A percentile compares a stretch with the other conserved stretches of the same genome.
These are phyloP conservation scores for Frieseomelitta varia DNA, from an alignment of 1,140 invertebrate species.

Conservation along the genomic window DNA sequence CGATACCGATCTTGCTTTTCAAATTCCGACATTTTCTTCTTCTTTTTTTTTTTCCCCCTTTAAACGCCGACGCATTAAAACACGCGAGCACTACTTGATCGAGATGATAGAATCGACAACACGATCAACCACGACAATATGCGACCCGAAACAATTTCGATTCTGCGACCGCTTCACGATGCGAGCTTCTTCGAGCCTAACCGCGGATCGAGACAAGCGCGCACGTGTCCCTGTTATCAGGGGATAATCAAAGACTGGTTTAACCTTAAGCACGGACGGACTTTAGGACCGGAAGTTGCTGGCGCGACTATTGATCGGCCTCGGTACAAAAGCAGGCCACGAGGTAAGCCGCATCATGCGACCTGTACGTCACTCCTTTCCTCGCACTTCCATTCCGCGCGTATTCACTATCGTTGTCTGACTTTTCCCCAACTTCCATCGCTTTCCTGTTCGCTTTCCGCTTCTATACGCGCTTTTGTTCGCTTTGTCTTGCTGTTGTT, in stretches of 20 bases:
- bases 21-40: neutral
- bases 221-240: constrained; percentile 8
- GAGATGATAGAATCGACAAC: constrained; percentile 11
- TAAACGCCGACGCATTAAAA: neutral
- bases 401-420: constrained; percentile 1
- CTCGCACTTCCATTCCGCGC: constrained; percentile 49
- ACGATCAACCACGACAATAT: neutral
- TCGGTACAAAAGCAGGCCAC: constrained; percentile 71
- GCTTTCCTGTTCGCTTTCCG: neutral
- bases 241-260: constrained; percentile 58
- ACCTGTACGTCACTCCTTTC: constrained; percentile 64
- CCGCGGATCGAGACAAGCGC: neutral
- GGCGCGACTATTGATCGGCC: constrained; percentile 76
- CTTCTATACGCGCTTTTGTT: neutral
- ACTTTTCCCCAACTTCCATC: neutral
- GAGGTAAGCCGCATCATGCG: constrained; percentile 76
- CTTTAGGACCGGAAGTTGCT: constrained; percentile 72
- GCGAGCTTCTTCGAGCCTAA: neutral
- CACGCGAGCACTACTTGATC: neutral
- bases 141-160: constrained; percentile 2
- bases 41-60: no score
- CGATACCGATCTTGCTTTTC: neutral
- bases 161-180: constrained; percentile 6
- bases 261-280: constrained; percentile 69
- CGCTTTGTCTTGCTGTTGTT: constrained; percentile 5